phyloP scores from a whole-genome alignment of 2,113 vertebrate species.

The Takifugu flavidus region DNA sequence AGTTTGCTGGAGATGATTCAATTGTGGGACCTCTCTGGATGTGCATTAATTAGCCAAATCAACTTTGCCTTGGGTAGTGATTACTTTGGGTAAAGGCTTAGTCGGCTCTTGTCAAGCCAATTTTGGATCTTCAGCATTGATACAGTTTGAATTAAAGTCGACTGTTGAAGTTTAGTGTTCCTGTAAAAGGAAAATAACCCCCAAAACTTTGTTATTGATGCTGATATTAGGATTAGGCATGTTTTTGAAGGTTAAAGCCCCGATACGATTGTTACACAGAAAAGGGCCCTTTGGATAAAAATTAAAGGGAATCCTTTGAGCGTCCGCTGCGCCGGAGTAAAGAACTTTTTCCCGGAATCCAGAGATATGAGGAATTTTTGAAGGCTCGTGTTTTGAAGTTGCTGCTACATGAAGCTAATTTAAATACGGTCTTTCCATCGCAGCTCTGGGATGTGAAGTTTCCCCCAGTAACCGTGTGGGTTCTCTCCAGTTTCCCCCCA shows the following conservation, averaged over 20 bases:
- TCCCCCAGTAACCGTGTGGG: no score
- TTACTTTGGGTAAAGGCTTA: constrained; percentile 33
- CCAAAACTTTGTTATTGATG: no score
- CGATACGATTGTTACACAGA: constrained; percentile 28
- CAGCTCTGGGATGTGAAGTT: no score
- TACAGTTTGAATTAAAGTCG: constrained; percentile 6
- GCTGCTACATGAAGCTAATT: no score
- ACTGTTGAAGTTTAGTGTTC: no score
- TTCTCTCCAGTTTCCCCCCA: no score
- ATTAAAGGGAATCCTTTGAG: constrained; percentile 8
- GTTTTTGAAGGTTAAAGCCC: constrained; percentile 51
- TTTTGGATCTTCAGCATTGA: constrained; percentile 31
- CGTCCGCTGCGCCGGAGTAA: constrained; percentile 5
- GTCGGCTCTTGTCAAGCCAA: constrained; percentile 37
- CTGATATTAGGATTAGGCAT: no score
- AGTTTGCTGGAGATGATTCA: constrained; percentile 54
- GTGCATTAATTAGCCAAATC: constrained; percentile 52
- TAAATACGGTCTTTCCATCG: no score
- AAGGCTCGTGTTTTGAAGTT: no score
- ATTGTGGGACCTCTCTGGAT: constrained; percentile 35
- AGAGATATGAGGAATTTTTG: no score
- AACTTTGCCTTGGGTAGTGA: constrained; percentile 36
- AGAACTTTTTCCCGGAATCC: no score
- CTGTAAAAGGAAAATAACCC: no score
- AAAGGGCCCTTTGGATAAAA: constrained; percentile 9